Base-by-base conservation (phyloP, 2,888 invertebrate species). In the Balanococcus diminutus region DNA sequence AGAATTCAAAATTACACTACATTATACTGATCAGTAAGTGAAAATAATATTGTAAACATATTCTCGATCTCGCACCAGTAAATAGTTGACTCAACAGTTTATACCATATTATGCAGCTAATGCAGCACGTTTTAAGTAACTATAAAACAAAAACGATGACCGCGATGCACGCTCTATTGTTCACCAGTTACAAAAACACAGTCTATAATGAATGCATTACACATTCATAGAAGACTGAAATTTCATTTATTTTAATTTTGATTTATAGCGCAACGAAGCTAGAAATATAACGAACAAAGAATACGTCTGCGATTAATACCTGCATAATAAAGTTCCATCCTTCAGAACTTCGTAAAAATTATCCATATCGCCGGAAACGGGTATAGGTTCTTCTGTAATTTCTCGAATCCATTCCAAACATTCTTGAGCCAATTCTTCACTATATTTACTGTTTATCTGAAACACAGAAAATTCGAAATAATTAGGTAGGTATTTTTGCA, bases 391-490 rank as follows among this genome's bases (percentile, higher is more conserved):
- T n/a, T 94, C 94, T 16, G 95, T 96, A 88, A 98, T 93, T 86
- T 92, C 91, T 89, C 94, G 94, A 89, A 99, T 95, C 99, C 99
- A 99, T 91, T 95, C 95, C 89, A 98, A 91, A 88, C 95, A 95
- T 91, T 99, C 98, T 88, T 94, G 94, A 2, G 99, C 99, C 87
- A 97, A 92, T 89, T 96, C 96, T 89, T 96, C 95, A 90, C 96
- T 98, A 92, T 98, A 99, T 92, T 99, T 99, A 90, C 97, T 96
- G 91, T 97, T 96, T 89, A 99, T 96, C 99, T 99, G 92, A 16
- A 67, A 67, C 16, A 31, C 8, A 28, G 1, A 67, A 16, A 11
- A 31, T 14, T 16, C 16, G 19, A 36, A 2, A 19, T 79, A 22
- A 56, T n/a, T n/a, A n/a, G n/a, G n/a, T n/a, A n/a, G n/a, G n/a